Conservation (phyloP, 2,113 vertebrate species). For the Pollachius pollachius region DNA sequence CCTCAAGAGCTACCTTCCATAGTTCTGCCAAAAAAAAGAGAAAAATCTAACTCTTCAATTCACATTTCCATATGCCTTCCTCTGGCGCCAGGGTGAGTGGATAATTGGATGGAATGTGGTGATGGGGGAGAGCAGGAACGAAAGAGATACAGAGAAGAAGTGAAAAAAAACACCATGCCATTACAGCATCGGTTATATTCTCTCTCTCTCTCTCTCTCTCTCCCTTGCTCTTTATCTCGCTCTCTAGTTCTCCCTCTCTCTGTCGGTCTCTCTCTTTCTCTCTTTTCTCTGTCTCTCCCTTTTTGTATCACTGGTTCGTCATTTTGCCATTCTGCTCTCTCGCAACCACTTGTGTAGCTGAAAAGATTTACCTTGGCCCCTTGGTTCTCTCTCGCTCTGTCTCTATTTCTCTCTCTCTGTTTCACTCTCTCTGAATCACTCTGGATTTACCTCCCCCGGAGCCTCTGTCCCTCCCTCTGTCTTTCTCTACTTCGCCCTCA, state of each 20-base stretch:
- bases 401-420: constrained; percentile 45
- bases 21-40: constrained; percentile 40
- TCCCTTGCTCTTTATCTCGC: not conserved
- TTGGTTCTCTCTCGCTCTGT: constrained; percentile 54
- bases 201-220: constrained; percentile 36
- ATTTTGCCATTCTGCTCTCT: constrained; percentile 75
- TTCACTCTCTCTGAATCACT: constrained; percentile 49
- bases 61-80: constrained; percentile 79
- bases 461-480: constrained; percentile 22
- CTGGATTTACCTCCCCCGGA: constrained; percentile 51
- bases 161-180: constrained; percentile 54
- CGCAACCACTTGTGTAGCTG: constrained; percentile 76
- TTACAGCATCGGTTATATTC: constrained; percentile 67
- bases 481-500: constrained; percentile 61
- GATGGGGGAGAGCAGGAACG: constrained; percentile 68
- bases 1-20: constrained; percentile 71
- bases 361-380: constrained; percentile 80
- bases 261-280: not conserved
- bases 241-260: not conserved
- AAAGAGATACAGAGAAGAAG: constrained; percentile 70
- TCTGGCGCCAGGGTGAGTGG: constrained; percentile 76
- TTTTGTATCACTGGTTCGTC: constrained; percentile 53
- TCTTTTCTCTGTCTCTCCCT: not conserved
- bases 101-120: constrained; percentile 81
- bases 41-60: constrained; percentile 68